Evolutionary conservation across 2,888 invertebrate genomes (phyloP).

Genomic region (Timema cristinae): DNA sequence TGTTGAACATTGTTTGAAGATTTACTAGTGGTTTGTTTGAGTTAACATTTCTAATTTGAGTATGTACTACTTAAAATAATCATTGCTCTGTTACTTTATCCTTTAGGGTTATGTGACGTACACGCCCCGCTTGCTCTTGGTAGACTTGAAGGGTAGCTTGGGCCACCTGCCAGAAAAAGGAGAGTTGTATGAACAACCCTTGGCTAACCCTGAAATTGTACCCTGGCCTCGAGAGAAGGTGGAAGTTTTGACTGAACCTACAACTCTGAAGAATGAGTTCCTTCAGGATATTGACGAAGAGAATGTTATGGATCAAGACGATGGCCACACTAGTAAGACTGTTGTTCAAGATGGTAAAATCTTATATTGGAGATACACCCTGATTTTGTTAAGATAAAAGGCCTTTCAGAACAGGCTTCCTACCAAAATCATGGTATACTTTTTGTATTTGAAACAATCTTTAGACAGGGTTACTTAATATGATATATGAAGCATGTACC

Average conservation of each 20-base stretch:
- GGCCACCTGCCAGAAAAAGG: slow-evolving; percentile 67
- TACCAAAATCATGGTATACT: too few species aligned
- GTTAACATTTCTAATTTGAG: not conserved
- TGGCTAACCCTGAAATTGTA: slow-evolving; percentile 38
- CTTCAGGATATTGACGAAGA: slow-evolving; percentile 59
- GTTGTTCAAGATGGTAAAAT: too few species aligned
- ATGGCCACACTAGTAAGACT: not conserved
- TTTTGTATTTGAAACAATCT: too few species aligned
- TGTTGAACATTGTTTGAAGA: too few species aligned
- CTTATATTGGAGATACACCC: too few species aligned
- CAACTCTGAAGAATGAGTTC: slow-evolving; percentile 60
- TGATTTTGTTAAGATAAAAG: too few species aligned
- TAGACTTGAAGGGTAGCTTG: slow-evolving; percentile 76
- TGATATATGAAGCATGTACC: too few species aligned
- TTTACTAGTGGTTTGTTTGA: not conserved
- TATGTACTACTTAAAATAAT: not conserved
- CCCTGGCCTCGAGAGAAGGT: slow-evolving; percentile 49
- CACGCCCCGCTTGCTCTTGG: slow-evolving; percentile 76
- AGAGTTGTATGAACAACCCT: slow-evolving; percentile 56
- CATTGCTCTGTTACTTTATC: too few species aligned
- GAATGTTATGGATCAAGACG: slow-evolving; percentile 28
- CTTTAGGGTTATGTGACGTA: slow-evolving; percentile 66
- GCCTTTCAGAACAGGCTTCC: too few species aligned
- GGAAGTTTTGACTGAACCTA: slow-evolving; percentile 59
- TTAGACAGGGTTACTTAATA: too few species aligned